Evolutionary conservation across 2,797 vertebrate genomes (phyloP), one percentile per base, ranked within the genome.

Genomic region (Esox lucius): DNA sequence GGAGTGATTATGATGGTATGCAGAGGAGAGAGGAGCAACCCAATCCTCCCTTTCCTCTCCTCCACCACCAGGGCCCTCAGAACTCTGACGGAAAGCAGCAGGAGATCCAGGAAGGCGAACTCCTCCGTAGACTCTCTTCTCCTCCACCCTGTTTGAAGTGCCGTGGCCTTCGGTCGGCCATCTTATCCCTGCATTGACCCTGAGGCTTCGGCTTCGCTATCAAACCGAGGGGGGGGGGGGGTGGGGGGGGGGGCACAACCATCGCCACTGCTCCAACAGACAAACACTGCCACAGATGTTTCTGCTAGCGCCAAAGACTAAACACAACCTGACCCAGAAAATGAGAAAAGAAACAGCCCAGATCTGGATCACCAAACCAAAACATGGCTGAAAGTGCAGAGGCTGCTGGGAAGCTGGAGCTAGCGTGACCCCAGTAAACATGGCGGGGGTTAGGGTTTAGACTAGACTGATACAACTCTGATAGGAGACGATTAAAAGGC

Each of bases 1-100:
- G 31, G 56, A 42, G 12, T 82, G 86, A 90, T 87, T 85, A 53
- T 65, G 69, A 76, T 76, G 84, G 87, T 81, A 90, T 88, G 87
- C 83, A 86, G 82, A 19, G 56, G 17, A 68, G 33, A 75, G 70
- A 81, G 77, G 77, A 80, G 77, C 84, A 80, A 80, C 68, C 46
- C 24, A 26, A 65, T 66, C 73, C 72, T 73, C 78, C 80, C 83
- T 24, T 3, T 72, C 72, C 53, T 5, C 72, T 68, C 79, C 67
- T 62, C 77, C 12, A 5, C 46, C 46, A 8, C 15, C 49, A 8
- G 31, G n/a, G 19, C 71, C 39, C 8, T 31, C 35, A 56, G 67
- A 0, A 59, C 75, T 72, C 64, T 84, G 83, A 85, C 78, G 83
- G 68, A 69, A 84, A 83, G 39, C 83, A 83, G 33, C 83, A 88